These are phyloP conservation scores for Zaprionus obscuricornis DNA, from an alignment of 2,888 invertebrate species.

Conservation along the genomic window DNA sequence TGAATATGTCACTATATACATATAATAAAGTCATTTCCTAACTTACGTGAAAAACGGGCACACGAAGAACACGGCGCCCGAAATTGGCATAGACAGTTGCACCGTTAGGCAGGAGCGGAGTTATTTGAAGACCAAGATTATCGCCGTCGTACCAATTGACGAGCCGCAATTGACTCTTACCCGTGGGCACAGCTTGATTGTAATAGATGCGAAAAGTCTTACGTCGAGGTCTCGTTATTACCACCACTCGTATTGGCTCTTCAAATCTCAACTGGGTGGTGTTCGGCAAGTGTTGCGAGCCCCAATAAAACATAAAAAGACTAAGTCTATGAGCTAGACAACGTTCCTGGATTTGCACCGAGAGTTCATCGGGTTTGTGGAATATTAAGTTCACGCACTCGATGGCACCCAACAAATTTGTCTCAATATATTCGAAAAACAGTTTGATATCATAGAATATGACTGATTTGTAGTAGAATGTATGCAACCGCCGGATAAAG, in stretches of 20 bases:
- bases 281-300: slow-evolving; percentile 84
- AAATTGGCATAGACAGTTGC: slow-evolving; percentile 87
- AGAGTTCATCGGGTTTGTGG: slow-evolving; percentile 73
- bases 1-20: no score
- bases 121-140: slow-evolving; percentile 86
- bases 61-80: slow-evolving; percentile 86
- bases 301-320: slow-evolving; percentile 89
- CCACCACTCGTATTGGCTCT: slow-evolving; percentile 85
- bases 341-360: slow-evolving; percentile 69
- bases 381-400: slow-evolving; percentile 82
- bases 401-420: slow-evolving; percentile 75
- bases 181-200: slow-evolving; percentile 87
- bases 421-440: slow-evolving; percentile 80
- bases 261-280: slow-evolving; percentile 68
- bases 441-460: slow-evolving; percentile 78
- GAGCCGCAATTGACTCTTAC: slow-evolving; percentile 85
- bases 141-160: slow-evolving; percentile 90
- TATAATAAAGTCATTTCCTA: no score
- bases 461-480: slow-evolving; percentile 74
- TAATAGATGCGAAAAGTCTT: slow-evolving; percentile 87
- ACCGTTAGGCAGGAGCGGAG: slow-evolving; percentile 87
- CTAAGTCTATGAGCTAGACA: slow-evolving; percentile 80
- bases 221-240: slow-evolving; percentile 86
- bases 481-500: slow-evolving; percentile 80
- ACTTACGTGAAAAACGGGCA: slow-evolving; percentile 90